phyloP scores from a whole-genome alignment of 1,140 invertebrate species.

The Apis mellifera region Amel_HAv3.1 CM009941.2:2648501-2649000 shows the following conservation, averaged over 20 bases:
- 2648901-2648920: conserved; percentile 76
- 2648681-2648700: conserved; percentile 27
- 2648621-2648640: background rate
- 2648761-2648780: conserved; percentile 81
- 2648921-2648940: conserved; percentile 81
- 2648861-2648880: conserved; percentile 66
- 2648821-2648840: conserved; percentile 75
- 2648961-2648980: conserved; percentile 78
- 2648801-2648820: conserved; percentile 75
- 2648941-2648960: conserved; percentile 72
- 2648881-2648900: conserved; percentile 76
- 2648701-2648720: conserved; percentile 67
- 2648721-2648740: conserved; percentile 67
- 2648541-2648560: conserved; percentile 7
- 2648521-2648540: conserved; percentile 66
- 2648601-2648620: background rate
- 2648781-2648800: conserved; percentile 80
- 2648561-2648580: conserved; percentile 22
- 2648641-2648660: background rate
- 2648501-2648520: conserved; percentile 74
- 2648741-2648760: conserved; percentile 78
- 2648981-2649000: conserved; percentile 83
- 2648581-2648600: no score
- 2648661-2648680: conserved; percentile 44
- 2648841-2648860: conserved; percentile 82